These are phyloP conservation scores for Pyxicephalus adspersus DNA, from an alignment of 2,113 vertebrate genomes.

Conservation along the genomic window DNA sequence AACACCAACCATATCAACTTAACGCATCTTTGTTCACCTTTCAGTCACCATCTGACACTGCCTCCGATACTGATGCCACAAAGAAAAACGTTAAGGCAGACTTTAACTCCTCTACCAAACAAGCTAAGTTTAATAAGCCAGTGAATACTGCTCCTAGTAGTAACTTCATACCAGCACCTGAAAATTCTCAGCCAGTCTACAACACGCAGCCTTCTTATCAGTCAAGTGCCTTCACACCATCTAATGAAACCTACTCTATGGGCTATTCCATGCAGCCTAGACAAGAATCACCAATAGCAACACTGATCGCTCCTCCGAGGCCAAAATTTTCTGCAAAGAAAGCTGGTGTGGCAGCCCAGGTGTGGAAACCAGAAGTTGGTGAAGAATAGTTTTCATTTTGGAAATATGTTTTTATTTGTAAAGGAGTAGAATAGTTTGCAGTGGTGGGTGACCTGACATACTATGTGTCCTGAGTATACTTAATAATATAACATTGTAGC, in stretches of 20 bases:
- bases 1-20: constrained; percentile 94
- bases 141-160: constrained; percentile 57
- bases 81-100: constrained; percentile 71
- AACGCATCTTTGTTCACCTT: constrained; percentile 91
- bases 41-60: constrained; percentile 81
- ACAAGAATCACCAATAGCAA: constrained; percentile 72
- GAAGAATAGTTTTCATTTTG: constrained; percentile 75
- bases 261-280: constrained; percentile 76
- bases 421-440: constrained; percentile 67
- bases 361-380: constrained; percentile 89
- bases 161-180: constrained; percentile 64
- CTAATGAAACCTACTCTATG: constrained; percentile 68
- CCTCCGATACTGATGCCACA: constrained; percentile 68
- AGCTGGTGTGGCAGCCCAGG: constrained; percentile 84
- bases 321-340: constrained; percentile 97
- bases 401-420: constrained; percentile 67
- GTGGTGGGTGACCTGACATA: constrained; percentile 64
- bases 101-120: constrained; percentile 68
- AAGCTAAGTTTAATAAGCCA: constrained; percentile 68
- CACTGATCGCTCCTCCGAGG: constrained; percentile 79
- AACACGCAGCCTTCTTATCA: constrained; percentile 77
- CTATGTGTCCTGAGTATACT: constrained; percentile 61
- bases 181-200: constrained; percentile 76
- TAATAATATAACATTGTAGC: constrained; percentile 64
- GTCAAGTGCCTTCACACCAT: constrained; percentile 66